These are phyloP conservation scores for Tolmerus cingulatus DNA, from an alignment of 2,888 invertebrate genomes.

Conservation along the genomic window DNA sequence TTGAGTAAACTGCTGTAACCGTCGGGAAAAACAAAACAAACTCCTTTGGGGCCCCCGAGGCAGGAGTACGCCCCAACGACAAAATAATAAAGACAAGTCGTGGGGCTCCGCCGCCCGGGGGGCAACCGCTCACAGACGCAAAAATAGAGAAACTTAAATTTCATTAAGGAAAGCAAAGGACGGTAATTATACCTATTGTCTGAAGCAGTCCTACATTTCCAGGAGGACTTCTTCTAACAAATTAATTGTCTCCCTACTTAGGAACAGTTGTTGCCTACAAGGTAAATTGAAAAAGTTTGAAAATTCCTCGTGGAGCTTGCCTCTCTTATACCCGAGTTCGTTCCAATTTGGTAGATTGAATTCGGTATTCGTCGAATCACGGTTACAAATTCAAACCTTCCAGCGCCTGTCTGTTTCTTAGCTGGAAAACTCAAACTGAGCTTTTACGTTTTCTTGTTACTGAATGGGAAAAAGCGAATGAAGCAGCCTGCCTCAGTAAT, in stretches of 20 bases:
- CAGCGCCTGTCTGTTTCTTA: background rate
- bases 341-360: background rate
- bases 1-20: background rate
- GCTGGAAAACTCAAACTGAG: background rate
- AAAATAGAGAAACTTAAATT: constrained; percentile 37
- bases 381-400: background rate
- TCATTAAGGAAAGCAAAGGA: constrained; percentile 27
- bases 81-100: constrained; percentile 4
- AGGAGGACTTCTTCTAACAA: constrained; percentile 29
- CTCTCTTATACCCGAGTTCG: background rate
- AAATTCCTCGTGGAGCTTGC: background rate
- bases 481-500: background rate
- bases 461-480: background rate
- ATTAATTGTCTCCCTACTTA: constrained; percentile 3
- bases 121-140: background rate
- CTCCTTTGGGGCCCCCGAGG: background rate
- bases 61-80: background rate
- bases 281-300: constrained; percentile 3
- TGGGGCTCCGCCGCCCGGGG: background rate
- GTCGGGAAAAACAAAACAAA: background rate
- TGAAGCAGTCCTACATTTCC: constrained; percentile 14
- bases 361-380: background rate
- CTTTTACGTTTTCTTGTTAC: background rate
- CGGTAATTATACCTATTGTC: constrained; percentile 33
- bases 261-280: background rate